These are phyloP conservation scores for Synergus laeviventris DNA, from an alignment of 2,888 invertebrate species.

Conservation along the genomic window DNA sequence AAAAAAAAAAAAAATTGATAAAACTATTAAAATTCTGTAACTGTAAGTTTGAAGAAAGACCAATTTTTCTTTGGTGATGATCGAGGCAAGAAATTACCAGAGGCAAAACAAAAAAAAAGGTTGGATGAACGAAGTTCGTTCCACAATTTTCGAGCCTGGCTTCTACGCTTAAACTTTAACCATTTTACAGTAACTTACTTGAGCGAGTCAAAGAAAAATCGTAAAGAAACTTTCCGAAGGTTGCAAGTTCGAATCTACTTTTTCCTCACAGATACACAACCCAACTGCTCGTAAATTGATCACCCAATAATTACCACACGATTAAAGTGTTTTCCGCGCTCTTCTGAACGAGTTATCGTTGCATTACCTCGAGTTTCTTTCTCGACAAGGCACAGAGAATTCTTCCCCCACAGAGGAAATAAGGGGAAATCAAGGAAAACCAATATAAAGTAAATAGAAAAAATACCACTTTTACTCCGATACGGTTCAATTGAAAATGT, in stretches of 20 bases:
- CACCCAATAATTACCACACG: conserved; percentile 49
- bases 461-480: conserved; percentile 16
- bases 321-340: conserved; percentile 47
- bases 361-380: conserved; percentile 26
- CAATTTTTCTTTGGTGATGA: background rate
- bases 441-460: conserved; percentile 32
- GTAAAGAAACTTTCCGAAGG: conserved; percentile 48
- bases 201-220: conserved; percentile 51
- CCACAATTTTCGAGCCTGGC: conserved; percentile 50
- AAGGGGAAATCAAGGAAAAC: conserved; percentile 1
- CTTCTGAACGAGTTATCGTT: conserved; percentile 42
- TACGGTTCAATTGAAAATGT: conserved; percentile 14
- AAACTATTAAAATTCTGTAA: background rate
- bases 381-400: conserved; percentile 1
- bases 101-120: background rate
- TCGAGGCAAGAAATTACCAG: background rate
- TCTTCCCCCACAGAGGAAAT: background rate
- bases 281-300: conserved; percentile 45
- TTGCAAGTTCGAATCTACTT: conserved; percentile 37
- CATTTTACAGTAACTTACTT: conserved; percentile 53
- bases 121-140: conserved; percentile 47
- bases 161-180: conserved; percentile 54
- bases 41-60: background rate
- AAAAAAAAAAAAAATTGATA: background rate
- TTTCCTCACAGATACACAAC: conserved; percentile 33